Evolutionary conservation across 2,113 vertebrate species (phyloP).

Genomic region (Paracanthobrama guichenoti): DNA sequence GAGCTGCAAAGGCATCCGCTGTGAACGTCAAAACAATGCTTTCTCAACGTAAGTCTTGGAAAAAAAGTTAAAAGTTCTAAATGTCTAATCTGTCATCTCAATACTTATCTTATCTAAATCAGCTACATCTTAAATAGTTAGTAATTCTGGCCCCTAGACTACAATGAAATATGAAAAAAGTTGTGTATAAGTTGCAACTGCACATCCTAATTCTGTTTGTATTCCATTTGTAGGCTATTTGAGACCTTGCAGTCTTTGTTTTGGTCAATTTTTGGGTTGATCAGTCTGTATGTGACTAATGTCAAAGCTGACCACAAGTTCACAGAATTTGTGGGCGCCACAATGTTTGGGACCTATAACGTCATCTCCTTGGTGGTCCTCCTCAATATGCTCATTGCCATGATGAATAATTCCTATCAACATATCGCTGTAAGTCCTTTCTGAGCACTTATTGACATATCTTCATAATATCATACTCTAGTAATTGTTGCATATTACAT

Average conservation of each 20-base stretch:
- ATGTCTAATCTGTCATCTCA: background rate
- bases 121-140: background rate
- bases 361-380: conserved; percentile 96
- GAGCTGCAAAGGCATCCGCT: conserved; percentile 90
- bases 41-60: conserved; percentile 91
- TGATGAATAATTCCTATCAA: conserved; percentile 99
- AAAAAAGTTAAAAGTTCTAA: background rate
- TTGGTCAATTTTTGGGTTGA: conserved; percentile 97
- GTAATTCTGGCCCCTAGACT: background rate
- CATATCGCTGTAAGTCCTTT: conserved; percentile 91
- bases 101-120: background rate
- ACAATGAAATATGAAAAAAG: background rate
- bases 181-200: background rate
- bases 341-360: conserved; percentile 98
- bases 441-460: background rate
- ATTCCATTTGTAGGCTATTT: conserved; percentile 84
- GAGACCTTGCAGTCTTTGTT: conserved; percentile 95
- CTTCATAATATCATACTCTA: background rate
- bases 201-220: conserved; percentile 31
- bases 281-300: conserved; percentile 92
- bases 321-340: conserved; percentile 94
- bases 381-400: conserved; percentile 99
- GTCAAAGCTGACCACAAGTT: conserved; percentile 87
- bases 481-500: background rate
- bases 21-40: conserved; percentile 89